These are phyloP conservation scores for Aplodontia rufa DNA, from an alignment of 2,113 vertebrate genomes.

Conservation along the genomic window DNA sequence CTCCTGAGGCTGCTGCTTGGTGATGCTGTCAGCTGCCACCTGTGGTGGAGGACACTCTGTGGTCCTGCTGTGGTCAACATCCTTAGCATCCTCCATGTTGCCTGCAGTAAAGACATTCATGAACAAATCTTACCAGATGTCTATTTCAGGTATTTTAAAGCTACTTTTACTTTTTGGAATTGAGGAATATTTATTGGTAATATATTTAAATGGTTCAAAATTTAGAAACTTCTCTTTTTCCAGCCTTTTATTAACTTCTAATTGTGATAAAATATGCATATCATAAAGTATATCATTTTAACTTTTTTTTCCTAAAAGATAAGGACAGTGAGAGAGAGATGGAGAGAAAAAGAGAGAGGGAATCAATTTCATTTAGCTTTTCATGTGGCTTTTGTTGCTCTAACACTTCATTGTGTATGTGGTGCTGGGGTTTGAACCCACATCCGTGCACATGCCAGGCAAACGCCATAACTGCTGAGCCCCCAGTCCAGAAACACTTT, in stretches of 20 bases:
- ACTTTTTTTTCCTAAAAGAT: too few species aligned
- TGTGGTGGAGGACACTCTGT: not conserved
- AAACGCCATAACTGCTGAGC: too few species aligned
- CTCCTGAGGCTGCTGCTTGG: slow-evolving; percentile 4
- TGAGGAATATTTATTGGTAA: not conserved
- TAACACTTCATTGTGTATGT: too few species aligned
- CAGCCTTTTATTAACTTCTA: not conserved
- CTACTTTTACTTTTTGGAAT: too few species aligned
- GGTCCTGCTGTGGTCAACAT: slow-evolving; percentile 28
- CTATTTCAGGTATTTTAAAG: accelerated
- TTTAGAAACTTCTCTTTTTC: not conserved
- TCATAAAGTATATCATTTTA: not conserved
- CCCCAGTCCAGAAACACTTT: too few species aligned
- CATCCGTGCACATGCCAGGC: too few species aligned
- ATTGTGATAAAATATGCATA: not conserved
- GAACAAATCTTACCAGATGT: not conserved
- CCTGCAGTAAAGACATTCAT: slow-evolving; percentile 54
- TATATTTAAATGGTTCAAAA: not conserved
- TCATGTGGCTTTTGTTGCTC: too few species aligned
- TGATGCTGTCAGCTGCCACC: not conserved
- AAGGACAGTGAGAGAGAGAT: too few species aligned
- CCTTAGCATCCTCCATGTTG: slow-evolving; percentile 85
- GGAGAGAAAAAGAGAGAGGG: too few species aligned
- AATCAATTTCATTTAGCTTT: too few species aligned
- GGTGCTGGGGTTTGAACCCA: too few species aligned